Evolutionary conservation across 37 sponge, comb jelly and placozoan genomes (phyloP), one percentile per base, ranked within the genome.

Genomic region (Halichondria panicea): DNA sequence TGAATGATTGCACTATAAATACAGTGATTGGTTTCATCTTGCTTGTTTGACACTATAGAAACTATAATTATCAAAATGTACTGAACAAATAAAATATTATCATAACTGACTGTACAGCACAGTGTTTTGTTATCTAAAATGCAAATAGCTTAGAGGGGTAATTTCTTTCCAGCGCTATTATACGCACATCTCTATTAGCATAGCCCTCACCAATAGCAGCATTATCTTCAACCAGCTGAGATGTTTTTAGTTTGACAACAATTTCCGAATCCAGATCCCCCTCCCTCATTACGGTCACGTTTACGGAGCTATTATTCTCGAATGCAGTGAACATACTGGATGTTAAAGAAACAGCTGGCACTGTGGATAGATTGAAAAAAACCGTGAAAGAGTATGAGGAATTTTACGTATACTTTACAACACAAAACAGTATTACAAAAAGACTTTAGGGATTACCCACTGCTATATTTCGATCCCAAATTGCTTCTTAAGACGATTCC

Each of bases 331-430:
- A 48, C 3, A 1, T 28, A 6, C 1, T 4, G 2, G 19, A 18
- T 33, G 50, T 15, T 15, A 70, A 30, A 22, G 44, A 48, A 31
- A 70, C 35, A 6, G 28, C 50, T 30, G 70, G 70, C 70, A 70
- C 70, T 70, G 53, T 35, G 30, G 15, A 4, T 25, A 67, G 15
- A 65, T 59, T 22, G 27, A 9, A 27, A 65, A 28, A 19, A 9
- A 5, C 36, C 40, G 36, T 11, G 32, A 33, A 13, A 6, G 7
- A 64, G 19, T 35, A 37, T n/a, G n/a, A n/a, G n/a, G n/a, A n/a
- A n/a, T n/a, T n/a, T n/a, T 40, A 11, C 21, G 22, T 2, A 34
- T 68, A 68, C 68, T 42, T n/a, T 68, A 68, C 68, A 68, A 59
- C 18, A 59, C n/a, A 24, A 22, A 60, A 24, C 8, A 18, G n/a